A percentile compares a stretch with the other conserved stretches of the same genome.
phyloP scores from a whole-genome alignment of 1,140 invertebrate genomes.

The Dolichoris vasculosae region DNA sequence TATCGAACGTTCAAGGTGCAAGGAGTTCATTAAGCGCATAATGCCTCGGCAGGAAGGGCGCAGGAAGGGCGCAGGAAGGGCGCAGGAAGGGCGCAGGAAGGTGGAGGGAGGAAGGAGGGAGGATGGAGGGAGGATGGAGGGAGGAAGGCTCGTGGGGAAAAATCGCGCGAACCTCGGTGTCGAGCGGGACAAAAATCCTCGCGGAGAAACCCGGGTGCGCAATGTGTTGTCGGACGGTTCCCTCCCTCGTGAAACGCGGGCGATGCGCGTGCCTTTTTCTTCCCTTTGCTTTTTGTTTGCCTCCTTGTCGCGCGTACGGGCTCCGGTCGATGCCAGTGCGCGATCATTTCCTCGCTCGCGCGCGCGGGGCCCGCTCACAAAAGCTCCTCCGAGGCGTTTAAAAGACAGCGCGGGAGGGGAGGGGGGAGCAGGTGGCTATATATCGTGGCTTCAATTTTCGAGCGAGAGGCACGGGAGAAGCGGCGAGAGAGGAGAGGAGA shows the following conservation, averaged over 20 bases:
- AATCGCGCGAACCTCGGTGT: not conserved
- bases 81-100: not conserved
- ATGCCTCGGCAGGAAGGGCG: not conserved
- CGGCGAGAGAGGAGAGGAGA: too few relatives aligned
- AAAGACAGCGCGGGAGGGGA: conserved; percentile 52
- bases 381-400: conserved; percentile 56
- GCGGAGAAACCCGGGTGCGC: not conserved
- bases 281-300: too few relatives aligned
- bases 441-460: conserved; percentile 65
- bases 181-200: not conserved
- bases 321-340: too few relatives aligned
- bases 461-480: conserved; percentile 30
- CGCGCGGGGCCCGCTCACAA: not conserved
- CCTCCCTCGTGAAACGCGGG: conserved; percentile 19
- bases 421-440: conserved; percentile 58
- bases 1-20: not conserved
- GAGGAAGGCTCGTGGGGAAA: not conserved
- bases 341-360: conserved; percentile 45
- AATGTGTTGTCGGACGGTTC: not conserved
- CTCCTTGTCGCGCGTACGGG: too few relatives aligned
- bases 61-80: not conserved
- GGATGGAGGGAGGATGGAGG: not conserved
- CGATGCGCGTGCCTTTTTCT: not conserved
- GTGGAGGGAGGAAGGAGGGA: not conserved
- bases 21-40: not conserved